phyloP scores from a whole-genome alignment of 2,888 invertebrate species.

The Yponomeuta evonymella region DNA sequence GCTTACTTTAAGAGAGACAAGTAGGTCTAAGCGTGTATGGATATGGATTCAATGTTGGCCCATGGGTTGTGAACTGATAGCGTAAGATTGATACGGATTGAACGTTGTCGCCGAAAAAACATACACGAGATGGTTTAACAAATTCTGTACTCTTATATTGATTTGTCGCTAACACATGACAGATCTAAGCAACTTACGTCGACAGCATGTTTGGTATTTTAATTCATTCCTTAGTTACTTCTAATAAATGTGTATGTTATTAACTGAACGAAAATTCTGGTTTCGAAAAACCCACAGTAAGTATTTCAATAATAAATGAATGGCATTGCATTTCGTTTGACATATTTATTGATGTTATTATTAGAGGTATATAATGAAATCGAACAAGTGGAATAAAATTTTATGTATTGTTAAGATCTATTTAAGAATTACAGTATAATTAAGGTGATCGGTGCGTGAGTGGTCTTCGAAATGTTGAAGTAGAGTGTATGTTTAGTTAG shows the following conservation, averaged over 20 bases:
- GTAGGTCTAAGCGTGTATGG: neutral
- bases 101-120: neutral
- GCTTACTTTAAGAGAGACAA: neutral
- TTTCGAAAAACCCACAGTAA: neutral
- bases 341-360: conserved; percentile 50
- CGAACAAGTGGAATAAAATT: conserved; percentile 54
- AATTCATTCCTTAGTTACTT: conserved; percentile 7
- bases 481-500: conserved; percentile 11
- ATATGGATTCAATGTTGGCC: neutral
- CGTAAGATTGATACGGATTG: conserved; percentile 1
- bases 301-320: conserved; percentile 29
- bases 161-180: neutral
- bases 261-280: neutral
- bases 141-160: neutral
- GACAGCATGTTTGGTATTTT: neutral
- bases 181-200: neutral
- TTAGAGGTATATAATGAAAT: conserved; percentile 63
- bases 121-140: neutral
- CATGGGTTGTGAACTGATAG: conserved; percentile 6
- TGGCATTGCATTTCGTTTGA: conserved; percentile 52
- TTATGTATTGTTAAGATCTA: conserved; percentile 34
- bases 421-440: conserved; percentile 29
- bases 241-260: neutral
- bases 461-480: neutral
- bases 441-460: conserved; percentile 8